Base-by-base conservation (phyloP, 2,113 vertebrate species). In the Ceyx melanurus region DNA sequence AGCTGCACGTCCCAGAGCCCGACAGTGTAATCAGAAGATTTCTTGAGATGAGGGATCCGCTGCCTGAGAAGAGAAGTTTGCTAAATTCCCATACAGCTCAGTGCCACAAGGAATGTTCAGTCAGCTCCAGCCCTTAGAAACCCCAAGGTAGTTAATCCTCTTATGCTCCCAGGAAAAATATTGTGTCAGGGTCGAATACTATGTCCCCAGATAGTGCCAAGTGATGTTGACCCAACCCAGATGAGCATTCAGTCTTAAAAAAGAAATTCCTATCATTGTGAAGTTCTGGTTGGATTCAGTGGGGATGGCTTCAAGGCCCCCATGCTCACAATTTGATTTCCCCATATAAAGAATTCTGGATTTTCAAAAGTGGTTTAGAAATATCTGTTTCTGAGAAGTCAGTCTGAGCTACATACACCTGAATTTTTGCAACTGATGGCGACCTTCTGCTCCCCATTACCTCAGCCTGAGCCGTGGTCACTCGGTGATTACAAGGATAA, bases 11-110 rank as follows among this genome's bases (percentile, higher is more conserved):
- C 84, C 62, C 87, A 66, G 64, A 89, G 40, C 74, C 70, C 82
- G 74, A 87, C 4, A 5, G 85, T 76, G 89, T 88, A 89, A 87
- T 95, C 33, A 5, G 58, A 93, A 84, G 77, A 82, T 73, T 65
- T 48, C 86, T 82, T 40, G 74, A 91, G 82, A 88, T 2, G 5
- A 89, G 64, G 67, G 17, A 92, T 87, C 67, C 88, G 67, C 82
- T 94, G 86, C 74, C 56, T 92, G 94, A 93, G 94, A 96, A 92
- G 81, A 64, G 33, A 64, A 25, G n/a, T 82, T 92, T 91, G 75
- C 51, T 85, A 12, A 95, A 89, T 93, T 95, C 89, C 72, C 89
- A 70, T 92, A 87, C 60, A 71, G 28, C 33, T 73, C 67, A 33
- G 71, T 48, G 74, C 71, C 53, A 79, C 25, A 21, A 74, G 82